Evolutionary conservation across 2,113 vertebrate species (phyloP).

Genomic region (Chamaea fasciata): DNA sequence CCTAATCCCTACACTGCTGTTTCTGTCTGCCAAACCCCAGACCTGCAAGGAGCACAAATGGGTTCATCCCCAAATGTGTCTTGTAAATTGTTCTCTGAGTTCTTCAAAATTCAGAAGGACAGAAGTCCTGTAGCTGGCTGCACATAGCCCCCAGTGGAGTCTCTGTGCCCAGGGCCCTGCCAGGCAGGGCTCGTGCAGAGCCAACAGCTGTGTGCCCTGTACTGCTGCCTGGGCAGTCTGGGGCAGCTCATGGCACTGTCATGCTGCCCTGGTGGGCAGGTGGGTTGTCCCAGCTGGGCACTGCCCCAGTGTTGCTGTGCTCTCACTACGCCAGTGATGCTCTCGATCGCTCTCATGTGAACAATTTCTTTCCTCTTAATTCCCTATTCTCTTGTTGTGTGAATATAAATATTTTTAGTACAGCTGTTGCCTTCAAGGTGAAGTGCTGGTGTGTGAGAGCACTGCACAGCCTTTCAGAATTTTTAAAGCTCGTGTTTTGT

Average conservation of each 20-base stretch:
- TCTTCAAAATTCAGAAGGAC: neutral
- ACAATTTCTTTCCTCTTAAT: neutral
- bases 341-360: neutral
- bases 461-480: neutral
- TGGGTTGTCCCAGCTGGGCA: neutral
- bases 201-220: neutral
- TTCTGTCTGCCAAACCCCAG: neutral
- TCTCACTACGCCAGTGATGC: neutral
- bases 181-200: neutral
- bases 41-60: neutral
- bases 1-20: neutral
- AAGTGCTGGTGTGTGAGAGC: neutral
- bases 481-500: neutral
- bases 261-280: neutral
- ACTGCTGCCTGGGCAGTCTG: neutral
- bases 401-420: neutral
- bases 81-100: neutral
- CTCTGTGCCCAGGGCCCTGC: neutral
- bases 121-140: neutral
- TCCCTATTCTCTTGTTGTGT: neutral
- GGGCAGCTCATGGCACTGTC: neutral
- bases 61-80: neutral
- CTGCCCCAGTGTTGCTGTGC: neutral
- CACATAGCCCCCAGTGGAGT: neutral
- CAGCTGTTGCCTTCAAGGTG: neutral